phyloP scores from a whole-genome alignment of 2,797 vertebrate genomes.

The Danio aesculapii region DNA sequence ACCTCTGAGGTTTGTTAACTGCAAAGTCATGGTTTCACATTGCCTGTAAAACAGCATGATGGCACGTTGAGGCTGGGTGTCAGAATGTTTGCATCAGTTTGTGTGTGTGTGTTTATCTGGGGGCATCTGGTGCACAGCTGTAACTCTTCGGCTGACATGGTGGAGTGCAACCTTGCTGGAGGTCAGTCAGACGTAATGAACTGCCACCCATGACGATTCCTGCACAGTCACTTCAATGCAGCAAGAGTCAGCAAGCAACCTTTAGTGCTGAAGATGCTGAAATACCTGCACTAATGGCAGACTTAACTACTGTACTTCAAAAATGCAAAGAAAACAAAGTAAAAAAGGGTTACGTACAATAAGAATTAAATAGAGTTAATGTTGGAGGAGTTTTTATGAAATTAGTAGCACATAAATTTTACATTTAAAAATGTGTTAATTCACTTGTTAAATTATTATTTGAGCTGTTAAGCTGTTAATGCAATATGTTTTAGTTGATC shows the following conservation, averaged over 20 bases:
- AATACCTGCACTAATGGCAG: neutral
- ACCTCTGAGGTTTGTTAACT: slow-evolving; percentile 33
- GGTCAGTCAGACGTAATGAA: slow-evolving; percentile 28
- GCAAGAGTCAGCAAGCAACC: neutral
- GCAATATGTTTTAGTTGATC: no score
- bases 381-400: no score
- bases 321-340: no score
- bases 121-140: slow-evolving; percentile 66
- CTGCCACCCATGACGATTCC: slow-evolving; percentile 7
- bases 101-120: slow-evolving; percentile 17
- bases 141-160: slow-evolving; percentile 35
- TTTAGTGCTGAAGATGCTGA: neutral
- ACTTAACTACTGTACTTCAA: no score
- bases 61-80: slow-evolving; percentile 17
- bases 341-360: no score
- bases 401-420: no score
- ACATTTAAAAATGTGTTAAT: no score
- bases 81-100: slow-evolving; percentile 15
- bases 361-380: no score
- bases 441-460: no score
- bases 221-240: neutral
- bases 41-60: slow-evolving; percentile 29
- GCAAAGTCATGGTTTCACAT: slow-evolving; percentile 44
- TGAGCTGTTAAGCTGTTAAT: no score
- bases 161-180: slow-evolving; percentile 38